Percentiles rank a stretch among this genome's conserved stretches.
Evolutionary conservation across 2,797 vertebrate genomes (phyloP).

Genomic region (Taenioides sp.): DNA sequence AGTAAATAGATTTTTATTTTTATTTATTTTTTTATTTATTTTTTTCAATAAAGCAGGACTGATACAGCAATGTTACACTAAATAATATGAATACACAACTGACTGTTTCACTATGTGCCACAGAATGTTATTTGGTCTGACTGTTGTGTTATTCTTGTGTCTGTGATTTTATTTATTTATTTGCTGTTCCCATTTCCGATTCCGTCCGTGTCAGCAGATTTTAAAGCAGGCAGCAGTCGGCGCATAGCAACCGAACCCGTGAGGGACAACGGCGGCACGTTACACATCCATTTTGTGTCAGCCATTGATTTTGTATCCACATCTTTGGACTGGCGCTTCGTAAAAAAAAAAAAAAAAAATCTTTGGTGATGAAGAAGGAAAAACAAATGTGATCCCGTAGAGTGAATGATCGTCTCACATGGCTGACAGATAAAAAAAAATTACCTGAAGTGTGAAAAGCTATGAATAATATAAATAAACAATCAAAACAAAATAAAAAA

Average conservation of each 20-base stretch:
- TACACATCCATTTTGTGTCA: constrained; percentile 7
- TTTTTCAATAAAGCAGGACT: neutral
- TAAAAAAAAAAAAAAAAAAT: no score
- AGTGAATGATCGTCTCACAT: no score
- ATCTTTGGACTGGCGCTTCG: no score
- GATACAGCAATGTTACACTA: neutral
- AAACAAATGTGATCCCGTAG: no score
- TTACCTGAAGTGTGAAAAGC: no score
- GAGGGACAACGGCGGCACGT: neutral
- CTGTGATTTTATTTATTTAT: neutral
- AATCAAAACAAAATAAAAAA: no score
- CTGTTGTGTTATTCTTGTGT: neutral
- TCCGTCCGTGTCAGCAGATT: neutral
- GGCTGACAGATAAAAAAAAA: no score
- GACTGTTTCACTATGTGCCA: neutral
- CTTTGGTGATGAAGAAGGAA: no score
- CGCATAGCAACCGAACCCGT: neutral
- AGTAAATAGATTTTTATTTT: no score
- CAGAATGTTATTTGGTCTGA: neutral
- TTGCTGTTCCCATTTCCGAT: neutral
- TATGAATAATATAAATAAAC: no score
- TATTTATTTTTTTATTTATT: no score
- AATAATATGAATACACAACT: neutral
- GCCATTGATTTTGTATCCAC: neutral
- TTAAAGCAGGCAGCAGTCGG: neutral